Evolutionary conservation across 2,888 invertebrate genomes (phyloP), one percentile per base, ranked within the genome.

Genomic region (Lampropteryx suffumata): DNA sequence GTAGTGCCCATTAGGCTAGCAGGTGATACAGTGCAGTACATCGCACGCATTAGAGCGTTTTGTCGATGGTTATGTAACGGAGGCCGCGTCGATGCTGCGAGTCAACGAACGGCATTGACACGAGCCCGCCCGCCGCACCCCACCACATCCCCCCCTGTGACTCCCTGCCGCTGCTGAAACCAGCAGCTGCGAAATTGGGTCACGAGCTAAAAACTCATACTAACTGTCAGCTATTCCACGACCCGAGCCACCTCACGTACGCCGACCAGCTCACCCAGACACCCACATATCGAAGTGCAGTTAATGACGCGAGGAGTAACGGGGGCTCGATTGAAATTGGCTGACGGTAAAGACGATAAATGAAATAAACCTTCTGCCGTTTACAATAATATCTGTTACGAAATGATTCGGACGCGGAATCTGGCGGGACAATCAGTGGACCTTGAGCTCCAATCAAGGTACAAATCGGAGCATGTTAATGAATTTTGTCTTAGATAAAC

Each of bases 31-130:
- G 66, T 63, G 65, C 62, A 62, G 79, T 75, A 82, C 81, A 84
- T 82, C 79, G 69, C 79, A 85, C 82, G 84, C 84, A 83, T 78
- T 82, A 73, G 73, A 76, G 69, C 80, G 81, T 78, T 83, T 87
- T 86, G 89, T 87, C 83, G 89, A 70, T 84, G 85, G 87, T 89
- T 90, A 90, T 90, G 89, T 90, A 90, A 90, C 88, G 79, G 80
- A 81, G 89, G 87, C 89, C 88, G 80, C 83, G 77, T 67, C 85
- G 85, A 79, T 81, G 84, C 79, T 80, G 69, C 81, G 85, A 89
- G 90, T 90, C 89, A 89, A 90, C 88, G 90, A 84, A 84, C 90
- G 90, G 88, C 89, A 89, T 90, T 90, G 90, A 89, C 90, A 90
- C 84, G 89, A 74, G 76, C 74, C n/a, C 80, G 76, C 77, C 78